phyloP scores from a whole-genome alignment of 23 tunicate genomes.

The Ciona savignyi region DNA sequence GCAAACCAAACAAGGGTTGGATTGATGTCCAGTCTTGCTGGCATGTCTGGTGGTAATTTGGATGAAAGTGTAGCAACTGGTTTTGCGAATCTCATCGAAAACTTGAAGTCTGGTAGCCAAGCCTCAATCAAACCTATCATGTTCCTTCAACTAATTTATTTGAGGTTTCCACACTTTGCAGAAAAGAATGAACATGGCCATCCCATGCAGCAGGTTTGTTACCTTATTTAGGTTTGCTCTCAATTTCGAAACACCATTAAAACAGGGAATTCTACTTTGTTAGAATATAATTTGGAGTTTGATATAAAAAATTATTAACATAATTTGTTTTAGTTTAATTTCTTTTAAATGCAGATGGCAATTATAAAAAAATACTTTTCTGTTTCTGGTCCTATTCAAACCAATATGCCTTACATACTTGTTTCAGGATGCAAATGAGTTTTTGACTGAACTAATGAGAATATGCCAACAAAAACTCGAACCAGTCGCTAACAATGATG shows the following conservation, averaged over 20 bases:
- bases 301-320: too few species aligned
- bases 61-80: conserved; percentile 47
- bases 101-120: conserved; percentile 45
- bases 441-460: conserved; percentile 68
- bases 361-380: too few species aligned
- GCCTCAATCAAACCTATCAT: conserved; percentile 61
- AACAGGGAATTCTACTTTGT: too few species aligned
- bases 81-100: conserved; percentile 30
- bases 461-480: conserved; percentile 65
- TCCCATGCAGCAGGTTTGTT: conserved; percentile 84
- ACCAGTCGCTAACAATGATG: not conserved
- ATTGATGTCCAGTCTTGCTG: conserved; percentile 20
- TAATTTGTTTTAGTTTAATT: too few species aligned
- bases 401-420: not conserved
- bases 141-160: conserved; percentile 62
- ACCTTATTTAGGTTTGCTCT: not conserved
- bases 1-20: conserved; percentile 10
- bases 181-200: conserved; percentile 80
- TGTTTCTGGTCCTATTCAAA: not conserved
- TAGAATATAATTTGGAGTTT: too few species aligned
- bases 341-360: too few species aligned
- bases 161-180: conserved; percentile 87
- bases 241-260: not conserved
- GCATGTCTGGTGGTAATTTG: conserved; percentile 12
- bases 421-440: conserved; percentile 89